phyloP scores from a whole-genome alignment of 2,113 vertebrate genomes.

The Sylvietta virens region DNA sequence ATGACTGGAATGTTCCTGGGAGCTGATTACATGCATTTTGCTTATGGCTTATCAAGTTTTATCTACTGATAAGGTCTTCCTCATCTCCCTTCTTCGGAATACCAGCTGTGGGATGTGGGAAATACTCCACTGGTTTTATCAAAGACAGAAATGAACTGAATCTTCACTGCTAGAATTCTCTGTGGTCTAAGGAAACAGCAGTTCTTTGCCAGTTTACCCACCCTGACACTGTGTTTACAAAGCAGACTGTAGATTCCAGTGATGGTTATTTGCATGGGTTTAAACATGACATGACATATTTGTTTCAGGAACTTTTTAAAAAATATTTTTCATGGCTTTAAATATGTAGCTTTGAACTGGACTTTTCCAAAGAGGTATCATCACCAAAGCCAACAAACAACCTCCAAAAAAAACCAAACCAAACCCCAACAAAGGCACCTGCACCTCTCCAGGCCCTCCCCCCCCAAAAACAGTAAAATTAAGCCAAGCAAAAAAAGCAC shows the following conservation, averaged over 20 bases:
- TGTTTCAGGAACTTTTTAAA: rapidly evolving
- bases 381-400: neutral
- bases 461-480: neutral
- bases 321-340: neutral
- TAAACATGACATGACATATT: neutral
- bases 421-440: neutral
- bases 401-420: neutral
- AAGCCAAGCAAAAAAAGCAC: neutral
- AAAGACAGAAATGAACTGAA: neutral
- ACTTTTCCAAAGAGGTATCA: neutral
- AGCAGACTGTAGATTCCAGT: neutral
- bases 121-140: neutral
- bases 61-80: neutral
- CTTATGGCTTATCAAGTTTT: neutral
- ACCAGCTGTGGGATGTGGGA: neutral
- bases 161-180: neutral
- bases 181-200: neutral
- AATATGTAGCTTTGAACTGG: neutral
- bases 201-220: neutral
- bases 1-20: neutral
- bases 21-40: neutral
- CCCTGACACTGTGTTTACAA: neutral
- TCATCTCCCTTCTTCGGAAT: neutral
- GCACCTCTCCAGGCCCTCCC: rapidly evolving
- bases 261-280: neutral